Evolutionary conservation across 2,888 invertebrate species (phyloP).

Genomic region (Malacosoma neustria): DNA sequence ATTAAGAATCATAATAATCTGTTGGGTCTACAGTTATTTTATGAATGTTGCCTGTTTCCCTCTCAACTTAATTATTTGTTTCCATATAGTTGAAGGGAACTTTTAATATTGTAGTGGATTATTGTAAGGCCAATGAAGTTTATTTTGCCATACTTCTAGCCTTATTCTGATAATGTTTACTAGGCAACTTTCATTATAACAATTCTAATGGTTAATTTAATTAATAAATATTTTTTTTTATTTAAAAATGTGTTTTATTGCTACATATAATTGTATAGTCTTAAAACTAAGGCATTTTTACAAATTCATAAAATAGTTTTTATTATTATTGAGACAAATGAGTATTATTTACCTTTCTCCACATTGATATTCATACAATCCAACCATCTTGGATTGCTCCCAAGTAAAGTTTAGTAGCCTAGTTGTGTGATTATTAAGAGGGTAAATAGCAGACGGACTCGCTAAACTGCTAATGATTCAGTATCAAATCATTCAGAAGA

Average conservation of each 20-base stretch:
- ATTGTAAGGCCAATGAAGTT: constrained; percentile 20
- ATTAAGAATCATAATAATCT: too few species aligned
- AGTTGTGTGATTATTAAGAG: too few species aligned
- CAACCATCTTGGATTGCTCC: too few species aligned
- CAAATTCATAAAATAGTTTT: too few species aligned
- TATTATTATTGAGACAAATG: too few species aligned
- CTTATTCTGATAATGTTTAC: constrained; percentile 11
- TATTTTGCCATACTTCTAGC: constrained; percentile 33
- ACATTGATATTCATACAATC: too few species aligned
- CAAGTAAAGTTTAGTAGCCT: too few species aligned
- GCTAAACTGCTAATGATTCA: too few species aligned
- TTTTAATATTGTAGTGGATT: constrained; percentile 13
- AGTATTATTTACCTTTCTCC: too few species aligned
- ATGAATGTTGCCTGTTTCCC: constrained; percentile 25
- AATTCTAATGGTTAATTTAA: neutral
- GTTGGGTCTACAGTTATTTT: neutral
- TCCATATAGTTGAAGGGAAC: constrained; percentile 42
- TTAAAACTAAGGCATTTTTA: constrained; percentile 6
- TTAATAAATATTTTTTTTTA: neutral
- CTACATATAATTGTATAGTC: neutral
- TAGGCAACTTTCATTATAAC: neutral
- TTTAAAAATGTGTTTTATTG: neutral
- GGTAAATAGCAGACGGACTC: too few species aligned
- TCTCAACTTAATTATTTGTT: constrained; percentile 57
- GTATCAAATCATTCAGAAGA: too few species aligned